A percentile compares a stretch with the other conserved stretches of the same genome.
Evolutionary conservation across 1,140 invertebrate species (phyloP).

Genomic region (Plectrocnemia conspersa): DNA sequence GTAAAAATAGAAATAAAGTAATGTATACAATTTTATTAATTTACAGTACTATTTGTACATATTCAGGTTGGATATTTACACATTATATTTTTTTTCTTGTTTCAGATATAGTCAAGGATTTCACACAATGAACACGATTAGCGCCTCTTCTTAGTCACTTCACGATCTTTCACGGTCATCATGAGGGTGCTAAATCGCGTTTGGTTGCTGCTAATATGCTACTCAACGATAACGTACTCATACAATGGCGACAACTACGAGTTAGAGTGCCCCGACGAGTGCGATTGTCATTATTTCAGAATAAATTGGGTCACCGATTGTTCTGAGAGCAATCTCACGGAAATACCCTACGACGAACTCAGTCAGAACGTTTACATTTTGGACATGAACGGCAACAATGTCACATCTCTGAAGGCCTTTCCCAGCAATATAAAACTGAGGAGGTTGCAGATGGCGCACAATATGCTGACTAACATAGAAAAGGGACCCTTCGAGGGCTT

Average conservation of each 20-base stretch:
- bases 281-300: conserved; percentile 70
- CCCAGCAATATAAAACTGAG: conserved; percentile 63
- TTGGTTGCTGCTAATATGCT: conserved; percentile 16
- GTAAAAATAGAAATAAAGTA: no score
- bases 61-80: no score
- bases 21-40: no score
- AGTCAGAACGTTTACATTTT: conserved; percentile 66
- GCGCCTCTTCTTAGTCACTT: no score
- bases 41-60: no score
- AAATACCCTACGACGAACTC: conserved; percentile 61
- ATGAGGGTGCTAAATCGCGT: conserved; percentile 4
- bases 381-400: conserved; percentile 66
- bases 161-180: no score
- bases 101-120: no score
- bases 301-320: conserved; percentile 74
- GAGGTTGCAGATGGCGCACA: conserved; percentile 65
- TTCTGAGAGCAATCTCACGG: conserved; percentile 68
- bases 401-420: conserved; percentile 56
- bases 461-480: conserved; percentile 56
- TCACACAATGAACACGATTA: no score
- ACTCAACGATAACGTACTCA: neutral
- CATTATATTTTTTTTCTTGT: no score
- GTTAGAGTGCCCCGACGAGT: conserved; percentile 65
- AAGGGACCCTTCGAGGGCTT: conserved; percentile 59
- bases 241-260: conserved; percentile 61